These are phyloP conservation scores for Polia nebulosa DNA, from an alignment of 2,888 invertebrate species.

Conservation along the genomic window DNA sequence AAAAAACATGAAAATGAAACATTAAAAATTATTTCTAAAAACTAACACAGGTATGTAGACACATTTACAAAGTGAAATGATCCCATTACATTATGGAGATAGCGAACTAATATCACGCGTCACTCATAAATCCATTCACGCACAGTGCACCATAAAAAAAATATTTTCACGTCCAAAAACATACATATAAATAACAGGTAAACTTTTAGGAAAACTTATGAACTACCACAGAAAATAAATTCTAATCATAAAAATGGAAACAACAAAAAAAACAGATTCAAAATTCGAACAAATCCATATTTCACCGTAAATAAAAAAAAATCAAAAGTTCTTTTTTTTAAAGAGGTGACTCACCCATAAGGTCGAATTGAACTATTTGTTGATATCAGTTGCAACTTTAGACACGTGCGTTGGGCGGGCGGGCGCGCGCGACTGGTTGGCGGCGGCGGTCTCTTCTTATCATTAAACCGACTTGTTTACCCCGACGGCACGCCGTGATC, in stretches of 20 bases:
- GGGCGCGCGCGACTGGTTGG: conserved; percentile 85
- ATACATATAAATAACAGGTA: too few relatives aligned
- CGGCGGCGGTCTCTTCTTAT: conserved; percentile 80
- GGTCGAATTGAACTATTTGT: conserved; percentile 61
- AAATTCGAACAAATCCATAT: conserved; percentile 11
- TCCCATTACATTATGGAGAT: conserved; percentile 80
- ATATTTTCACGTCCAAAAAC: conserved; percentile 3
- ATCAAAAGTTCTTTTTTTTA: not conserved
- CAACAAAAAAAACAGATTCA: not conserved
- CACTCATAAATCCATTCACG: conserved; percentile 65
- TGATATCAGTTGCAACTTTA: conserved; percentile 62
- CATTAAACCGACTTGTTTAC: conserved; percentile 86
- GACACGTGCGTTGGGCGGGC: conserved; percentile 86
- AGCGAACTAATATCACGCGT: conserved; percentile 67
- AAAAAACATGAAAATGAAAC: not conserved
- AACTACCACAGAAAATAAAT: not conserved
- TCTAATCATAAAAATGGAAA: not conserved
- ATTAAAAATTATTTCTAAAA: conserved; percentile 17
- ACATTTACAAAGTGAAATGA: conserved; percentile 59
- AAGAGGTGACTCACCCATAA: conserved; percentile 66
- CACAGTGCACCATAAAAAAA: conserved; percentile 58
- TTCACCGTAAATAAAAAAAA: not conserved
- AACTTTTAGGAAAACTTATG: too few relatives aligned
- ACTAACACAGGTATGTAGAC: conserved; percentile 27
- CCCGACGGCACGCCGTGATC: conserved; percentile 80